Evolutionary conservation across 2,888 invertebrate genomes (phyloP), one percentile per base, ranked within the genome.

Genomic region (Acrocera orbiculus): DNA sequence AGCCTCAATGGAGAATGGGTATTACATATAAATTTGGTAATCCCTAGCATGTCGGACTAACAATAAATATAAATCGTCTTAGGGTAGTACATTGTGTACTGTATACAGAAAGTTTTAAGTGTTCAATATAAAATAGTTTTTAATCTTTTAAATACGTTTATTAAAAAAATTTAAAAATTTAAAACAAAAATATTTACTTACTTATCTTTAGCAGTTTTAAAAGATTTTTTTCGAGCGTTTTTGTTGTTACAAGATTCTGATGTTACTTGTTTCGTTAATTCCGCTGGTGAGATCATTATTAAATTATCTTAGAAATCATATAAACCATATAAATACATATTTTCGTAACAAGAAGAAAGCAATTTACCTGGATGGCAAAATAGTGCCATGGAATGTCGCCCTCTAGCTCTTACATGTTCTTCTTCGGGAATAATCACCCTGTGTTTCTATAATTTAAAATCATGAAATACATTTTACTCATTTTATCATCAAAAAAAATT

Each of bases 381-480:
- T 62, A 73, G 78, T 17, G 76, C 78, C 41, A 80, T 70, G 45
- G 78, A 76, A 58, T 78, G 76, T n/a, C 78, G 71, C 4, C 72
- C 70, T 41, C 70, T 65, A 1, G 70, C 66, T 36, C 70, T 66
- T 3, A 68, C 63, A 48, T 67, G 65, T 40, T 67, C 66, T 16
- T 73, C 70, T 10, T 70, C 63, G 1, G 80, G 80, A 4, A 80
- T 67, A 10, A 78, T 71, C 7, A 80, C 77, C 25, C 80, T 73
- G 53, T 80, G 80, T 53, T 69, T 64, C 72, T 74, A 52, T 4
- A 51, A 50, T 11, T 10, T 9, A 15, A 17, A 24, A 30, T 14
- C 16, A 13, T 22, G 34, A 28, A 11, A 27, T 26, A 33, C 23
- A 26, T 30, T 22, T 30, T 7, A 16, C 17, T 30, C 23, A 23